Conservation (phyloP, 2,888 invertebrate species). For the Peribatodes rhomboidaria region DNA sequence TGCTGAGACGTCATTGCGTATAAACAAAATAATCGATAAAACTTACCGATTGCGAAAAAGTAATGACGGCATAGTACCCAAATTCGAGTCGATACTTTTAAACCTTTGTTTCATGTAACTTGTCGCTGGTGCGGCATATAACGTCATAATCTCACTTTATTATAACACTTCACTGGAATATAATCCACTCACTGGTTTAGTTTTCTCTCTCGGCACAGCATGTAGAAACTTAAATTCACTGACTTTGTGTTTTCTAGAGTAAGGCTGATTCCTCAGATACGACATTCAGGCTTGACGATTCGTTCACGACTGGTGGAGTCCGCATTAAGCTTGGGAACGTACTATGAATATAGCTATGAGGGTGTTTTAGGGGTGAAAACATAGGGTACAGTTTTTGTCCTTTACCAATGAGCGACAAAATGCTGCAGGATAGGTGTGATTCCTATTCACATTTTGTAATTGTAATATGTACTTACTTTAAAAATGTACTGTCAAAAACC, state of each 20-base stretch:
- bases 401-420: not conserved
- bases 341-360: constrained; percentile 53
- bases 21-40: constrained; percentile 53
- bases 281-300: constrained; percentile 77
- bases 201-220: constrained; percentile 67
- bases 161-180: constrained; percentile 67
- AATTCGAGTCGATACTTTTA: constrained; percentile 76
- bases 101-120: constrained; percentile 82
- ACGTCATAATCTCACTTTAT: constrained; percentile 85
- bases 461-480: no score
- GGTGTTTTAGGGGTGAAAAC: constrained; percentile 47
- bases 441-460: no score
- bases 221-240: constrained; percentile 58
- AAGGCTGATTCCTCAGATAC: constrained; percentile 59
- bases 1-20: constrained; percentile 61
- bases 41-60: constrained; percentile 89
- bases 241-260: constrained; percentile 57
- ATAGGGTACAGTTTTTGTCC: constrained; percentile 37
- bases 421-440: not conserved
- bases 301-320: constrained; percentile 65
- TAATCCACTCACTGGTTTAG: constrained; percentile 66
- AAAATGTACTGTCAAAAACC: no score
- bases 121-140: constrained; percentile 81
- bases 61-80: constrained; percentile 88
- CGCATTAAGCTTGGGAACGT: constrained; percentile 62